Base-by-base conservation (phyloP, 2,113 vertebrate species). In the Halcyon senegalensis region DNA sequence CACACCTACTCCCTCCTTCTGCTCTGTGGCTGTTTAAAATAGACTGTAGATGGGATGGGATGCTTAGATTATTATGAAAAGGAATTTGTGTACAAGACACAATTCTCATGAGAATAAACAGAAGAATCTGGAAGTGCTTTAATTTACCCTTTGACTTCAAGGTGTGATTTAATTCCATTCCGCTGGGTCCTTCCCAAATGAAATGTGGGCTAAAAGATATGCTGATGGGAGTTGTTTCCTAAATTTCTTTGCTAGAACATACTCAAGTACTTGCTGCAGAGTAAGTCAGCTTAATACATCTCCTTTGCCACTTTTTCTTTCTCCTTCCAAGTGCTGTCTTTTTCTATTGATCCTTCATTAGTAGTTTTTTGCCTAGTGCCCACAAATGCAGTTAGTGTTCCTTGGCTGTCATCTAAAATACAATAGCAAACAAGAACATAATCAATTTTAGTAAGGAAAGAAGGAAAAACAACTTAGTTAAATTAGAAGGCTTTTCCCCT, bases 81-180 rank as follows among this genome's bases (percentile, higher is more conserved):
- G 56, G 44, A 85, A 82, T 82, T 39, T 84, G 60, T 62, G 13
- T 69, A 48, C 23, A n/a, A 43, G 39, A 79, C 16, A 86, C 20
- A 92, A 79, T 48, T 66, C 77, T 69, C 62, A 39, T 37, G 84
- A 91, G 77, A 91, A 91, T 82, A 94, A 96, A 94, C 75, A 94
- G 75, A 94, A 92, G 69, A 92, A 87, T 93, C 83, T 96, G 95
- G 66, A 94, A 93, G 19, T 3, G 21, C 44, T 96, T 95, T 68
- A 60, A 79, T 66, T 84, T 79, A 78, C 60, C 44, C 86, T 90
- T 89, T 87, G 67, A 90, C 94, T 88, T 91, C 30, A 69, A 77
- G 72, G 83, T 84, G 73, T 75, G 68, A 95, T 90, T 92, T 76
- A 88, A 95, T 86, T 89, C 58, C 58, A 92, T 89, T 69, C 69